Evolutionary conservation across 1,140 invertebrate genomes (phyloP), one percentile per base, ranked within the genome.

Genomic region (Platyscapa corneri): DNA sequence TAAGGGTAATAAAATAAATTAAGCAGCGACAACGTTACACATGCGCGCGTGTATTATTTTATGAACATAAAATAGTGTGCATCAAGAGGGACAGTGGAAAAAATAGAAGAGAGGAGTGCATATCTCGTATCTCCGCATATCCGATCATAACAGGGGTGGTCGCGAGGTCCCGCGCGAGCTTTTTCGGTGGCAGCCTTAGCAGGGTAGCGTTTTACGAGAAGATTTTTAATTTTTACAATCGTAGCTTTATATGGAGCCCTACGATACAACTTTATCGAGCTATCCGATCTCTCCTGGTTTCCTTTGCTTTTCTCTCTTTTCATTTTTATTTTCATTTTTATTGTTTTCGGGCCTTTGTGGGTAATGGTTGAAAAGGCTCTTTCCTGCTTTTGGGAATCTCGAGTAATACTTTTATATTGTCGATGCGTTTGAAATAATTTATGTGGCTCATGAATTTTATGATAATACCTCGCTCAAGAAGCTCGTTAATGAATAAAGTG

Each of bases 201-300:
- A n/a, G 70, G 75, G 77, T 75, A 78, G n/a, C 78, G 76, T 83
- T 86, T 86, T 88, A 86, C 89, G 89, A 89, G 88, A 87, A 90
- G 89, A 90, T 92, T 92, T 85, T 92, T 92, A 91, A 92, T 92
- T 92, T 92, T 90, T 92, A 91, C 90, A 88, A 89, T 86, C 89
- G 85, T 34, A 53, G 34, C 34, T 80, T 65, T 67, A 67, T 67
- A 34, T 86, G 88, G 88, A 88, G 86, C 88, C 89, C 88, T 23
- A 88, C 89, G 90, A 90, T 92, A 91, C 92, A 91, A 92, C 91
- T 92, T 93, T 93, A 93, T 93, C 93, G 85, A 80, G 79, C 89
- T 86, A 88, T 86, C 90, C 92, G 91, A 93, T 93, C 92, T 92
- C 88, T 86, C 88, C 87, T 87, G 85, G 88, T 80, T 83, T 82